These are phyloP conservation scores for Vicugna pacos DNA, from an alignment of 2,113 vertebrate species.

Conservation along the genomic window DNA sequence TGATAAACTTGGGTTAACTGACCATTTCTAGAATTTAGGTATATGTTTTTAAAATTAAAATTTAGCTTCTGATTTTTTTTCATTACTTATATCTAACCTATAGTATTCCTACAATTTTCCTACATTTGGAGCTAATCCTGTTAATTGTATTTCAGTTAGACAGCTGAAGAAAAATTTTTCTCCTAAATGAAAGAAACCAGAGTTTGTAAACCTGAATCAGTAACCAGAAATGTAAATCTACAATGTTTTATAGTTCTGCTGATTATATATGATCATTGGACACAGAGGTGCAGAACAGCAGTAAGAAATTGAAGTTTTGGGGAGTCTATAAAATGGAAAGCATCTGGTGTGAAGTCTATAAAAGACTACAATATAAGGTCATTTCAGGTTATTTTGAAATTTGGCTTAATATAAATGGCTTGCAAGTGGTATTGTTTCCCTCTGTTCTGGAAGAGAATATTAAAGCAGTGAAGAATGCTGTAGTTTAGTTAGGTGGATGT, in stretches of 20 bases:
- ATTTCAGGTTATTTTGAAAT: slow-evolving; percentile 63
- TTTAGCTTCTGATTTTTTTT: slow-evolving; percentile 29
- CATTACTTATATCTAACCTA: not conserved
- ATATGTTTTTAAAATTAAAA: slow-evolving; percentile 1
- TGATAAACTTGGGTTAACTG: not conserved
- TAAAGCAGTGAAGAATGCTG: not conserved
- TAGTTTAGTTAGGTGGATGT: not conserved
- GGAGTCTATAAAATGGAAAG: slow-evolving; percentile 67
- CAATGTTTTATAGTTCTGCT: slow-evolving; percentile 51
- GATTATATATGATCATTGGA: slow-evolving; percentile 42
- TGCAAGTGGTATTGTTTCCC: slow-evolving; percentile 58
- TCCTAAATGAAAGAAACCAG: slow-evolving; percentile 50
- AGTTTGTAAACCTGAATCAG: slow-evolving; percentile 23
- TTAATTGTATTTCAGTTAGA: slow-evolving; percentile 36
- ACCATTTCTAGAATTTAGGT: slow-evolving; percentile 44
- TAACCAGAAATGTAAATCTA: slow-evolving; percentile 56
- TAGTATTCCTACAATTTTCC: not conserved
- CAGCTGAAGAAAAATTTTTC: slow-evolving; percentile 49
- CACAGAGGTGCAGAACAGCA: slow-evolving; percentile 29
- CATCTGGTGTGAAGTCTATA: slow-evolving; percentile 65
- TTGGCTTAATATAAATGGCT: slow-evolving; percentile 54
- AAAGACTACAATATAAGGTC: slow-evolving; percentile 51
- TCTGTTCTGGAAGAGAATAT: slow-evolving; percentile 50
- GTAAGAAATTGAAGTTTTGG: slow-evolving; percentile 51
- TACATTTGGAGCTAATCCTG: not conserved